Evolutionary conservation across 1,140 invertebrate genomes (phyloP), one percentile per base, ranked within the genome.

Genomic region (Drosophila eugracilis): DNA sequence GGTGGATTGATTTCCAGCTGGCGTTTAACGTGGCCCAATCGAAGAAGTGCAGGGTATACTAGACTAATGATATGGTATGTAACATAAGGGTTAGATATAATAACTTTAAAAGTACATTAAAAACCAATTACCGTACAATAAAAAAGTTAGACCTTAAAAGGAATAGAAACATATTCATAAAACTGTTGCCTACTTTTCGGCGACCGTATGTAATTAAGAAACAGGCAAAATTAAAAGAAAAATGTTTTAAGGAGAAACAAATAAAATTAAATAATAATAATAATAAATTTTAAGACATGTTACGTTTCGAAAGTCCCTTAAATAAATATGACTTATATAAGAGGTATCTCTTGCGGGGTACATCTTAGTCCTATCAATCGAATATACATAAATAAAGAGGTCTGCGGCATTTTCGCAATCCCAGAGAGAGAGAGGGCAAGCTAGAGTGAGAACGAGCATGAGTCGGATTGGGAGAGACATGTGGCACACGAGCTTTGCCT

Each of bases 401-500:
- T 4, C 28, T 26, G 30, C 53, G 12, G 21, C 28, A 44, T 67
- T 66, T 67, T 67, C 49, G 63, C 63, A 67, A 67, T 65, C n/a
- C 2, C 14, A 15, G 36, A 22, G 6, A 21, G 26, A 32, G 22
- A 24, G 34, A 19, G n/a, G n/a, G n/a, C n/a, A n/a, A n/a, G 19
- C 5, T 7, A 28, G 34, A 14, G 24, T 4, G 60, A 45, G 54
- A 52, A 22, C 17, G 36, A 14, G 58, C 19, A 19, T 10, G 24
- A 26, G 47, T 17, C 19, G 30, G 32, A 62, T 39, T 58, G 59
- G 36, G 21, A 42, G 59, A 26, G 52, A n/a, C 59, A 15, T 62
- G 59, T 50, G 60, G 60, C 66, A 48, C 22, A 58, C 75, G 83
- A 86, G 81, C 81, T 86, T 86, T 88, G 83, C 50, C 81, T 80